Evolutionary conservation across 2,113 vertebrate genomes (phyloP).

Genomic region (Dipodomys spectabilis): DNA sequence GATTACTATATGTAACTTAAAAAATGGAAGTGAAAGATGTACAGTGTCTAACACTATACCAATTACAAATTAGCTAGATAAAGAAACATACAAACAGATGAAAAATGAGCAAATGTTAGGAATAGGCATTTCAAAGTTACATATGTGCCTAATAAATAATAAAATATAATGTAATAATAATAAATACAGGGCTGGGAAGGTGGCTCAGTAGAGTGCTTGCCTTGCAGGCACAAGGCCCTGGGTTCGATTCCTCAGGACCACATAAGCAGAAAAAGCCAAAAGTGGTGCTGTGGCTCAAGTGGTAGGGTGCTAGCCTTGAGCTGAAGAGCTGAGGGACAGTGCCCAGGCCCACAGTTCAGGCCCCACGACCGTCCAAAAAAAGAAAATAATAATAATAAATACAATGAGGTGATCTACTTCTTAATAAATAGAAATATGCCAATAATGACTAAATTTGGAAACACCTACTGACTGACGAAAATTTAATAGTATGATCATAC

Average conservation of each 20-base stretch:
- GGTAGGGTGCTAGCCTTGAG: too few relatives aligned
- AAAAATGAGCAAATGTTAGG: neutral
- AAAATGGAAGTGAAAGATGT: neutral
- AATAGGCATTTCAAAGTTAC: neutral
- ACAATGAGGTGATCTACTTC: neutral
- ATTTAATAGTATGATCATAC: neutral
- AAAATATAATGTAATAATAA: neutral
- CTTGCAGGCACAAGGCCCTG: too few relatives aligned
- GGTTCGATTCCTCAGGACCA: too few relatives aligned
- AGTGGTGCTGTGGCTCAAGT: too few relatives aligned
- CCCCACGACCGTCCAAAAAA: too few relatives aligned
- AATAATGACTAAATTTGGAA: slow-evolving; percentile 1
- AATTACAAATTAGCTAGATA: slow-evolving; percentile 13
- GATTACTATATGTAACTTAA: neutral
- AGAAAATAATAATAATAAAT: too few relatives aligned
- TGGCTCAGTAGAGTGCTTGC: too few relatives aligned
- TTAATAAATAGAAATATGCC: neutral
- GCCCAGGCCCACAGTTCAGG: too few relatives aligned
- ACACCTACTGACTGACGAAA: neutral
- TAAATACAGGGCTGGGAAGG: too few relatives aligned
- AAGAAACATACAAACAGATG: neutral
- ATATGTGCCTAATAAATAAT: neutral
- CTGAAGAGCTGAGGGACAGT: too few relatives aligned
- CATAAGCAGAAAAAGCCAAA: too few relatives aligned
- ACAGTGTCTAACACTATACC: neutral